phyloP scores from a whole-genome alignment of 2,797 vertebrate genomes.

The Selene dorsalis region DNA sequence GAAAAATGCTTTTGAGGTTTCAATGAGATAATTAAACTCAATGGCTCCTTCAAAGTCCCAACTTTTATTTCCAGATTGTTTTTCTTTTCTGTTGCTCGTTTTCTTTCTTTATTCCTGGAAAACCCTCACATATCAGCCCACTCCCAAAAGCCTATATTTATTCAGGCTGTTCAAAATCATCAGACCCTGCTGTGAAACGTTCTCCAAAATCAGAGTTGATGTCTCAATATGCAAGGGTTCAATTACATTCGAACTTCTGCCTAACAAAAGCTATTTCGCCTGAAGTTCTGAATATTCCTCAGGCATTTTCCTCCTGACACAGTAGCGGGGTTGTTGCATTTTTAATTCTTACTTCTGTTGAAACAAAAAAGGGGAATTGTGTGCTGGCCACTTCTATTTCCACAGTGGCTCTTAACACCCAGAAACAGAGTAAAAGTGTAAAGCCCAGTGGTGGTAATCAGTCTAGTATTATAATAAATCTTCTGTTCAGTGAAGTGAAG shows the following conservation, averaged over 20 bases:
- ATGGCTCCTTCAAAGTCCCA: conserved; percentile 67
- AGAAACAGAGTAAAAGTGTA: neutral
- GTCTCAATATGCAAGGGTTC: conserved; percentile 65
- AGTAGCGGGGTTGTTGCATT: conserved; percentile 23
- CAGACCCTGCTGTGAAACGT: conserved; percentile 59
- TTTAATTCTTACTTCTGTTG: conserved; percentile 29
- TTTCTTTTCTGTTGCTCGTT: conserved; percentile 24
- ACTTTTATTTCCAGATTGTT: conserved; percentile 66
- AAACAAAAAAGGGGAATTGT: neutral
- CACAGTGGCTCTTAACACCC: neutral
- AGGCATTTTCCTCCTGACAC: conserved; percentile 34
- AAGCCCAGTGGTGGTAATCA: neutral
- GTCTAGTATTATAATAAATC: neutral
- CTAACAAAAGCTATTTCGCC: conserved; percentile 52
- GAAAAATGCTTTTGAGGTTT: conserved; percentile 80
- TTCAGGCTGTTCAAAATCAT: conserved; percentile 59
- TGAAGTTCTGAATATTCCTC: conserved; percentile 20
- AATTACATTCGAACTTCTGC: conserved; percentile 58
- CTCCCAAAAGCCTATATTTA: conserved; percentile 61
- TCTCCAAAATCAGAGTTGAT: conserved; percentile 61
- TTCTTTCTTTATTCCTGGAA: conserved; percentile 43
- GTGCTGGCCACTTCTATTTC: neutral
- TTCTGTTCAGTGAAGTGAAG: neutral
- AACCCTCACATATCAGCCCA: conserved; percentile 45
- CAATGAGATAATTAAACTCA: conserved; percentile 83